A percentile compares a stretch with the other conserved stretches of the same genome.
phyloP scores from a whole-genome alignment of 2,797 vertebrate species.

The Sciaenops ocellatus region DNA sequence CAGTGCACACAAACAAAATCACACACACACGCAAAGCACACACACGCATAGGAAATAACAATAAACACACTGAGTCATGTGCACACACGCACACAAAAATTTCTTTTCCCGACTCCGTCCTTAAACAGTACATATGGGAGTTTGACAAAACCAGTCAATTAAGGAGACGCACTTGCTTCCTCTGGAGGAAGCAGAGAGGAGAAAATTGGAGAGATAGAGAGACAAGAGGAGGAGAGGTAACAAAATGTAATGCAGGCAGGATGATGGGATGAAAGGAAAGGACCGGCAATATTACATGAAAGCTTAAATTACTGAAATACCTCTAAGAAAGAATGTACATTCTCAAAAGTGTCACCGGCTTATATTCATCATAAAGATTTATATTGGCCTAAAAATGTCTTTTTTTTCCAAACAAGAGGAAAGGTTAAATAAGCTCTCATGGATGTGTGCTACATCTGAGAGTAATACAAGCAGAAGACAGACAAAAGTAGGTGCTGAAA shows the following conservation, averaged over 20 bases:
- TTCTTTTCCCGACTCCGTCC: slow-evolving; percentile 27
- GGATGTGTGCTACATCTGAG: neutral
- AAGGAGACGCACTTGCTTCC: slow-evolving; percentile 57
- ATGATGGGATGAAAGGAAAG: slow-evolving; percentile 28
- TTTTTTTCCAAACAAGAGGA: too few relatives aligned
- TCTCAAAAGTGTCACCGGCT: neutral
- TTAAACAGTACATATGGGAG: slow-evolving; percentile 49
- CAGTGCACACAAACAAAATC: slow-evolving; percentile 34
- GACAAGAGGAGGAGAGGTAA: slow-evolving; percentile 26
- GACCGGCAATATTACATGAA: neutral
- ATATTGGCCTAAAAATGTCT: neutral
- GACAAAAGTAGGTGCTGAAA: neutral
- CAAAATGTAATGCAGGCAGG: slow-evolving; percentile 21
- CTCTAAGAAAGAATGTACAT: neutral
- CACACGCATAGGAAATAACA: slow-evolving; percentile 9
- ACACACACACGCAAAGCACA: neutral
- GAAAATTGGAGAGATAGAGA: slow-evolving; percentile 37
- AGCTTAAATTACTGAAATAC: neutral
- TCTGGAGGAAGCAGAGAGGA: slow-evolving; percentile 41
- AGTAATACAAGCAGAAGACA: neutral
- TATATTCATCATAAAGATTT: neutral
- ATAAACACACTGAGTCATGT: slow-evolving; percentile 30
- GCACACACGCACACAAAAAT: neutral
- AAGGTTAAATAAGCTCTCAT: neutral
- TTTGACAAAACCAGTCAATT: slow-evolving; percentile 75